Base-by-base conservation (phyloP, 1,140 invertebrate genomes). In the Bursaphelenchus mucronatus region DNA sequence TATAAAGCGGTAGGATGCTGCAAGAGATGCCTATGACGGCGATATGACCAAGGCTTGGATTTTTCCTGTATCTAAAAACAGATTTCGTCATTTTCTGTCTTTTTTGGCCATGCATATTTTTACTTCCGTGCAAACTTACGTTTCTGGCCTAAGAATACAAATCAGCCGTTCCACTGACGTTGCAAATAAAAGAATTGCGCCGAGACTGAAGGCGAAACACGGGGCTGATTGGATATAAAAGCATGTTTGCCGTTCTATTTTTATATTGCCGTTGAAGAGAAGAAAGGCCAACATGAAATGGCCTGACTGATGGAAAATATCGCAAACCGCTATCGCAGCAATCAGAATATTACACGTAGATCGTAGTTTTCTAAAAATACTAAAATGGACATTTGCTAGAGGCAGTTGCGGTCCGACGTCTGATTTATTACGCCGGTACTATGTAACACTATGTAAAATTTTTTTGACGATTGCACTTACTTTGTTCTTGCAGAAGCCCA, bases 261-360 rank as follows among this genome's bases (percentile, higher is more conserved):
- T 10, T 3, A 39, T 3, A 19, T 3, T 11, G 56, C 56, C 56
- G 43, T 3, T 58, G 56, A 11, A 58, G 3, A 58, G 17, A 11
- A 51, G n/a, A 17, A 44, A 58, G 19, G 3, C 56, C 10, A 21
- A 0, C 1, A 58, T 41, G 15, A 58, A 58, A 11, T 58, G 56
- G 10, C 56, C 15, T 51, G 56, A 58, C 15, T 58, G 47, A 51
- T 58, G 56, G 3, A 58, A 10, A 8, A 58, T 58, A 15, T 58
- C 56, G 56, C 30, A 21, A 0, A 58, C 13, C 3, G 56, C 56
- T 11, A 21, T 10, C 21, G 10, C 40, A 13, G 43, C 30, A 3
- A 58, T 58, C 10, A 58, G 6, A 0, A 11, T 3, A 11, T 58
- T 21, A 15, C 56, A 58, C 11, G 56, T 51, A 21, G 15, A 58